A percentile compares a stretch with the other conserved stretches of the same genome.
phyloP scores from a whole-genome alignment of 2,113 vertebrate genomes.

The Penelope pileata region DNA sequence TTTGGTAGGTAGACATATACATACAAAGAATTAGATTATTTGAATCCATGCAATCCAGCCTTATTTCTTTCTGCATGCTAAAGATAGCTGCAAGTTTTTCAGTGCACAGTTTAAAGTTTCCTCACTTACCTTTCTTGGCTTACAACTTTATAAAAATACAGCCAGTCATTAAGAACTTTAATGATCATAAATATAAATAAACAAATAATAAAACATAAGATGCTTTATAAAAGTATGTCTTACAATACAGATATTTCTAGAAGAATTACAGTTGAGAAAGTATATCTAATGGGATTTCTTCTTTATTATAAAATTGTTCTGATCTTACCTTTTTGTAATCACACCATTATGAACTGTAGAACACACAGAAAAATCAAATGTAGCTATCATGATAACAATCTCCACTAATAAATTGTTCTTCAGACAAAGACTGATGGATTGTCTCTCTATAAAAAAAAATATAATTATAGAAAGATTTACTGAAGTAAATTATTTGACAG shows the following conservation, averaged over 20 bases:
- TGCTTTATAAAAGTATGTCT: constrained; percentile 29
- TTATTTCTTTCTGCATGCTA: neutral
- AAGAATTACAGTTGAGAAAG: constrained; percentile 64
- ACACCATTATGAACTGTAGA: constrained; percentile 32
- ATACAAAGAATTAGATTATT: neutral
- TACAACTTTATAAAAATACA: constrained; percentile 54
- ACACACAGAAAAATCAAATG: constrained; percentile 20
- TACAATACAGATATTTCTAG: constrained; percentile 53
- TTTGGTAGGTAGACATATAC: neutral
- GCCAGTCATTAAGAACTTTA: constrained; percentile 15
- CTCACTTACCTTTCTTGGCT: constrained; percentile 45
- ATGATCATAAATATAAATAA: no score
- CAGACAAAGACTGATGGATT: neutral
- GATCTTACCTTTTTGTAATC: constrained; percentile 31
- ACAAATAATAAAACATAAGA: no score
- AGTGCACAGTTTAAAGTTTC: constrained; percentile 18
- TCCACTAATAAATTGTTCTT: constrained; percentile 13
- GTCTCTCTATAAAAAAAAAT: neutral
- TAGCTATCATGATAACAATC: constrained; percentile 17
- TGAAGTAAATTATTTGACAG: neutral
- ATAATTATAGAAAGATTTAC: neutral
- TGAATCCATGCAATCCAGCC: neutral
- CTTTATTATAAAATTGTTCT: constrained; percentile 55
- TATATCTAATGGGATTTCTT: constrained; percentile 17
- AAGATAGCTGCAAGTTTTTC: neutral